A percentile compares a stretch with the other conserved stretches of the same genome.
Conservation (phyloP, 2,113 vertebrate genomes). For the Notechis scutatus region DNA sequence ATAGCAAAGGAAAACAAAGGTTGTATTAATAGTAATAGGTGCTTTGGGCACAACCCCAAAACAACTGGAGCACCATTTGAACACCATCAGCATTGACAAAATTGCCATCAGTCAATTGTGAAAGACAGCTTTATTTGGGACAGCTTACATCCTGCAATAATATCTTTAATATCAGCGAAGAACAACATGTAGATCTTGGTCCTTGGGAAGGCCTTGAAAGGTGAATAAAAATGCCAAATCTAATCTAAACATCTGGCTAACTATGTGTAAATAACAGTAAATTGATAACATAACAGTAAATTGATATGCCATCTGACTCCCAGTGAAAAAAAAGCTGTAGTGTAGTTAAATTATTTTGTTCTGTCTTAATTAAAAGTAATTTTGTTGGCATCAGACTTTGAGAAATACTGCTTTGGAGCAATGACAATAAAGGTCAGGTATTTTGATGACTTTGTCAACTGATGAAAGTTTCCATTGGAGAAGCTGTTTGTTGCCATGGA, state of each 20-base stretch:
- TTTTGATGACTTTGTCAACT: background rate
- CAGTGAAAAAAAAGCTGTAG: background rate
- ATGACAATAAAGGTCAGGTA: background rate
- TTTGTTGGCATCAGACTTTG: background rate
- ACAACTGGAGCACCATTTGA: background rate
- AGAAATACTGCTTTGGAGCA: background rate
- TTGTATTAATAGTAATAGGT: background rate
- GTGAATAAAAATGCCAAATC: background rate
- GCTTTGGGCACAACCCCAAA: background rate
- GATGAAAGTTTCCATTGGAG: background rate
- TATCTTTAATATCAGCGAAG: background rate
- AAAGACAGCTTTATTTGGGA: background rate
- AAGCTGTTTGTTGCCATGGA: background rate
- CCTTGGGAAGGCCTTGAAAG: background rate
- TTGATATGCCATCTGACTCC: background rate
- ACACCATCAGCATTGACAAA: background rate
- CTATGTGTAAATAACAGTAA: background rate
- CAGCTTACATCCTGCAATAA: background rate
- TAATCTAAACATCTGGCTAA: background rate
- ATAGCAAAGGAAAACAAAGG: background rate
- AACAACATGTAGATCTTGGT: background rate
- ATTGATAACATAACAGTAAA: background rate
- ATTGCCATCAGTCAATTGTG: background rate
- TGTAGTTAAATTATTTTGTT: background rate
- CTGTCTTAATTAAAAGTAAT: background rate